Base-by-base conservation (phyloP, 2,888 invertebrate genomes). In the Cephus runcator region DNA sequence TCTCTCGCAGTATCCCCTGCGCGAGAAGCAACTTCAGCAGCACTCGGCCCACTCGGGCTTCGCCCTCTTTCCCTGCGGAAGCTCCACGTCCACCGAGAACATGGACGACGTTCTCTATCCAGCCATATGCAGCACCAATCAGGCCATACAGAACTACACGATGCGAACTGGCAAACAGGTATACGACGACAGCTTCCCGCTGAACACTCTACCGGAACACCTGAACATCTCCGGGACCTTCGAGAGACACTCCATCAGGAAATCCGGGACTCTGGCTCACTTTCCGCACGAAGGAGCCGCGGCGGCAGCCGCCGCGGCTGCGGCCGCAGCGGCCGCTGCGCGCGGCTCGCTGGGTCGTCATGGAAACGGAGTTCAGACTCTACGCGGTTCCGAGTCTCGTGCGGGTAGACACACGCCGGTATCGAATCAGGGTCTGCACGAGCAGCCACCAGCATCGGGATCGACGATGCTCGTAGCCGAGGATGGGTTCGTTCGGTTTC, bases 401-500 rank as follows among this genome's bases (percentile, higher is more conserved):
- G 56, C 56, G 2, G 88, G 88, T 31, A 87, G 87, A 78, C 89
- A 89, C 73, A 89, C 88, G 34, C 89, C 90, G 11, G 86, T 85
- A 11, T 12, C 71, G 31, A 31, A 31, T 71, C 87, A 88, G 77
- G 92, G 9, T 91, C 92, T 86, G 93, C 94, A 87, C 89, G 92
- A 87, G 93, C 93, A 82, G 93, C 94, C 75, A 93, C 93, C 85
- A 90, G 93, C 90, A 11, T 88, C 90, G 4, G 91, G 91, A 33
- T 89, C 89, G 79, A 94, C 97, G 84, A 97, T 97, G 96, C 92
- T 97, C 82, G 97, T 97, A n/a, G 96, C 97, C 81, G 97, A 98
- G 89, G 96, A 97, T 88, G 97, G 97, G 9, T 97, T 97, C 91
- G 95, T 97, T 23, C 93, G 98, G 84, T 97, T 97, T 92, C 94